Evolutionary conservation across 30 jellyfish, hydroid and myxozoan species (phyloP), one percentile per base, ranked within the genome.

Genomic region (Aurelia sp.): DNA sequence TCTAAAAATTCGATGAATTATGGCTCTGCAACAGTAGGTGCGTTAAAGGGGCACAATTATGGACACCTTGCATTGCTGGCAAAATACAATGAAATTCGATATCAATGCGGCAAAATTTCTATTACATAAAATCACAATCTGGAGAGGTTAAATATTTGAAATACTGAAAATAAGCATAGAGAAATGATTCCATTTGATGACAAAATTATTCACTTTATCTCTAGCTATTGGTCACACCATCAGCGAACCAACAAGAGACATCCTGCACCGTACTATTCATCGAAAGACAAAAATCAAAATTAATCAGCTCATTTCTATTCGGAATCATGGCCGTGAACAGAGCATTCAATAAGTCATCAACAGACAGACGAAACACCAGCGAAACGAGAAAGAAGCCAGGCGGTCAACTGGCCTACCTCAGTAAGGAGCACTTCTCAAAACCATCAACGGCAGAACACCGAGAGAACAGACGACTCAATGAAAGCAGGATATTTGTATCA

Each of bases 401-500:
- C 1, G 16, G 33, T 59, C 33, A 59, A 59, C 33, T 59, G 4
- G 69, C 69, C 11, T 59, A 21, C 33, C 69, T 59, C 13, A 59
- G 69, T 6, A 59, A 59, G 69, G 69, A 59, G 16, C 69, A 59
- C 33, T 59, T 59, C 69, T 59, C 69, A 59, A 59, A 59, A 13
- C 69, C 69, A 12, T 3, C 33, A 18, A 59, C 69, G 13, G 23
- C 69, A 59, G 69, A 59, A 30, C 23, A 59, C 6, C 23, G 65
- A 40, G 66, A 60, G 4, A 52, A 17, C 51, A 31, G 50, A 11
- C 37, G 67, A 67, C 23, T 35, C 7, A 31, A 52, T 6, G 83
- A 31, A 17, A 53, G 76, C 52, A 81, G 79, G 11, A 40, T 57
- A 44, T 81, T 66, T 69, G 61, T 67, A 12, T 81, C 90, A 23